A percentile compares a stretch with the other conserved stretches of the same genome.
phyloP scores from a whole-genome alignment of 2,113 vertebrate genomes.

The Melierax canorus region DNA sequence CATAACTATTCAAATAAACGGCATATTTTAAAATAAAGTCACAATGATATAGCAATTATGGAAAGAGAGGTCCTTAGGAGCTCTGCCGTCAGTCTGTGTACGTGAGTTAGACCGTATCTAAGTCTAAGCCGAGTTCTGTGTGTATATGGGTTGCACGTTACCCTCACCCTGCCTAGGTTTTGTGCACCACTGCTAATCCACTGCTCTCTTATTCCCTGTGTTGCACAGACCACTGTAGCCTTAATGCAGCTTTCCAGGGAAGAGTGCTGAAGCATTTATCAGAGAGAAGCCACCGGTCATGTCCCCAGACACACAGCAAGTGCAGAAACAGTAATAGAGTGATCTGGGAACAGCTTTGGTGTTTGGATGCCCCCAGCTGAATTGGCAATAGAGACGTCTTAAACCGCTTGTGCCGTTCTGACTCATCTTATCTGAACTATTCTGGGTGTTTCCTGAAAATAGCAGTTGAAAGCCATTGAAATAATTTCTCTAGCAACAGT shows the following conservation, averaged over 20 bases:
- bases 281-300: not conserved
- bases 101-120: fast-evolving
- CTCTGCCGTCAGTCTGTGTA: not conserved
- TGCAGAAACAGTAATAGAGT: not conserved
- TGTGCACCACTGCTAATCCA: not conserved
- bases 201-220: not conserved
- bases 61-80: not conserved
- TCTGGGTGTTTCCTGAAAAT: not conserved
- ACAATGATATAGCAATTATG: not conserved
- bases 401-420: not conserved
- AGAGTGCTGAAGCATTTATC: not conserved
- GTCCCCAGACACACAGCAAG: not conserved
- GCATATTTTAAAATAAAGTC: not conserved
- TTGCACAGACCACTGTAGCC: not conserved
- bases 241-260: not conserved
- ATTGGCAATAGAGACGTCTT: not conserved
- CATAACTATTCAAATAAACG: not conserved
- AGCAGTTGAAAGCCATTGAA: not conserved
- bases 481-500: not conserved
- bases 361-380: not conserved
- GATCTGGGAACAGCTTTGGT: not conserved
- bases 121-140: not conserved
- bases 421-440: not conserved
- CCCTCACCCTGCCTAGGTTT: not conserved
- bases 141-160: fast-evolving